Evolutionary conservation across 2,888 invertebrate species (phyloP).

Genomic region (Sinopyrophorus schimmeli): DNA sequence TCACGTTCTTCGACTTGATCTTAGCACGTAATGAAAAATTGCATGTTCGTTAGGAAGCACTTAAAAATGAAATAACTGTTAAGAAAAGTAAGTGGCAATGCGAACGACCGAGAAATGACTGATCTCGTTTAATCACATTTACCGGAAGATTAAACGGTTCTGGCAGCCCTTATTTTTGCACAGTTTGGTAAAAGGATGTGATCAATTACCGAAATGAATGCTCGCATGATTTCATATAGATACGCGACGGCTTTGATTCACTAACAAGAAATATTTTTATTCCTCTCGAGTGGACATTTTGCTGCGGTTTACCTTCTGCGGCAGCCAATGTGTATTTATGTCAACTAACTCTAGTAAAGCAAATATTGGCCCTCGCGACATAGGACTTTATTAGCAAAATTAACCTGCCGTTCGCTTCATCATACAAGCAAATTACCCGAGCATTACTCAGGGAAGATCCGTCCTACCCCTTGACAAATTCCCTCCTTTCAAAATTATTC

Average conservation of each 20-base stretch:
- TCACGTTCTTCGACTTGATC: constrained; percentile 62
- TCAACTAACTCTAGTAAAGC: constrained; percentile 54
- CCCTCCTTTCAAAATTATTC: constrained; percentile 13
- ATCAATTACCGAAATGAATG: constrained; percentile 51
- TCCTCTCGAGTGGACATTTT: constrained; percentile 49
- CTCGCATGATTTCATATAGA: constrained; percentile 47
- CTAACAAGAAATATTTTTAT: constrained; percentile 53
- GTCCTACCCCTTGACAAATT: constrained; percentile 21
- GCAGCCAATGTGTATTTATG: constrained; percentile 49
- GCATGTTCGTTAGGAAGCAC: constrained; percentile 51
- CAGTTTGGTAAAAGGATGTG: constrained; percentile 43
- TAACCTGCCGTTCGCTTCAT: constrained; percentile 46
- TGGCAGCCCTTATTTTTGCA: constrained; percentile 45
- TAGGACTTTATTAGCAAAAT: constrained; percentile 53
- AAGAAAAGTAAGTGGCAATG: constrained; percentile 43
- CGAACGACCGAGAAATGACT: constrained; percentile 27
- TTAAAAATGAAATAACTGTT: constrained; percentile 42
- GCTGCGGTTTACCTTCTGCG: constrained; percentile 40
- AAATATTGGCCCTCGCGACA: constrained; percentile 51
- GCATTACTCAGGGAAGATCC: constrained; percentile 22
- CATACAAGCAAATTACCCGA: constrained; percentile 43
- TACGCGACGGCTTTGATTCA: constrained; percentile 47
- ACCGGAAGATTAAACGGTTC: constrained; percentile 50
- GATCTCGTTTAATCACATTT: constrained; percentile 49
- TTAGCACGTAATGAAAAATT: constrained; percentile 72